Conservation (phyloP, 2,113 vertebrate genomes). For the Neomonachus schauinslandi region DNA sequence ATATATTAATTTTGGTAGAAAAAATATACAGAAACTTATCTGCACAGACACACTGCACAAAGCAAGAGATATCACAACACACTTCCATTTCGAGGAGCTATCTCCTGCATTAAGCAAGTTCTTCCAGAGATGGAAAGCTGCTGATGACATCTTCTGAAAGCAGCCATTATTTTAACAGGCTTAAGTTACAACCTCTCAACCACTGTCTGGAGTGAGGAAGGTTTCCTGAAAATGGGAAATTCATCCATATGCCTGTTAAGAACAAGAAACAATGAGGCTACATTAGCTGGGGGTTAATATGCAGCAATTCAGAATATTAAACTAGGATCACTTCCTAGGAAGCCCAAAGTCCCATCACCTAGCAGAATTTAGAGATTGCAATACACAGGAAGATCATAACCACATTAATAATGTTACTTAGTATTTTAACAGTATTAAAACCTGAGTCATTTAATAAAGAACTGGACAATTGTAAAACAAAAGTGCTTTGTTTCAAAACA, state of each 20-base stretch:
- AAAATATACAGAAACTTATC: background rate
- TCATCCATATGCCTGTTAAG: background rate
- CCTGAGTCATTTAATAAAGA: background rate
- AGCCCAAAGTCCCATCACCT: background rate
- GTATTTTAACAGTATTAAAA: conserved; percentile 1
- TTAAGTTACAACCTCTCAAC: background rate
- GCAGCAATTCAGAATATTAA: background rate
- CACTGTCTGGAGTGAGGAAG: background rate
- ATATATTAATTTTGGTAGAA: background rate
- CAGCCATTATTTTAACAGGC: background rate
- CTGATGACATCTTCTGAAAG: background rate
- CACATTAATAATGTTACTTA: background rate
- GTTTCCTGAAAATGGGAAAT: background rate
- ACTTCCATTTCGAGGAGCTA: background rate
- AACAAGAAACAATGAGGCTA: background rate
- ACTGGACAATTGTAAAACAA: background rate
- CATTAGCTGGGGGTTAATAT: background rate
- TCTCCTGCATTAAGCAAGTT: background rate
- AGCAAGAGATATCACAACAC: background rate
- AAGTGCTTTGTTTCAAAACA: background rate
- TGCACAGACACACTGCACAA: background rate
- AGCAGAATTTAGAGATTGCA: background rate
- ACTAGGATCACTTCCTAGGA: background rate
- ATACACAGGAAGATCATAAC: background rate
- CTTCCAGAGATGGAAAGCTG: background rate